Conservation (phyloP, 2,113 vertebrate species). For the Saguinus imperator region DNA sequence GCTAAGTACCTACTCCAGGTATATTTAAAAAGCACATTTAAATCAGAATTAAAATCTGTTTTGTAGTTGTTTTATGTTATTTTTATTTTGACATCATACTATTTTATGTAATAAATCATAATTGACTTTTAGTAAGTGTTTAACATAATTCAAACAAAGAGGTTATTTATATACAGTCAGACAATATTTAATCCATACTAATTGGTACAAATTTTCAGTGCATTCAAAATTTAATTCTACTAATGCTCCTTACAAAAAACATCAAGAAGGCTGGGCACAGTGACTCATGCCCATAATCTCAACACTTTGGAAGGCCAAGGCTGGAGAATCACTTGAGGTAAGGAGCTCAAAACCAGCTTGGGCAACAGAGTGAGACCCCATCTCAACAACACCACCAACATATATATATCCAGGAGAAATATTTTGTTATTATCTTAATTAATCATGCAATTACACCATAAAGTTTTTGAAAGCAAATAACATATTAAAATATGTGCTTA, state of each 20-base stretch:
- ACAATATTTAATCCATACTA: not conserved
- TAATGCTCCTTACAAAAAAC: not conserved
- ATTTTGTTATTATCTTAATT: constrained; percentile 1
- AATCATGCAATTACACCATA: not conserved
- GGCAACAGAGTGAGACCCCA: too few species aligned
- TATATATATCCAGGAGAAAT: not conserved
- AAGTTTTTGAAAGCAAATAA: constrained; percentile 2
- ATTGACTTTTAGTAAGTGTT: not conserved
- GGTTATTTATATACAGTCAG: not conserved
- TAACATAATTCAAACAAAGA: constrained; percentile 39
- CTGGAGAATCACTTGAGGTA: too few species aligned
- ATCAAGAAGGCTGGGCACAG: too few species aligned
- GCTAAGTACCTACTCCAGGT: not conserved
- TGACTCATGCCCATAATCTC: too few species aligned
- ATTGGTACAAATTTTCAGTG: not conserved
- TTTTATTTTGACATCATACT: constrained; percentile 39
- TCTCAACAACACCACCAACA: too few species aligned
- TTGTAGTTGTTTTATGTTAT: not conserved
- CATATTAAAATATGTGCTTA: not conserved
- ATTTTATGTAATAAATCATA: not conserved
- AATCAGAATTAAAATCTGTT: constrained; percentile 3
- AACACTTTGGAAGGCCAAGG: too few species aligned
- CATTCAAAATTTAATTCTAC: not conserved
- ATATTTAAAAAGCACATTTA: not conserved
- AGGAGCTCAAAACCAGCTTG: too few species aligned